phyloP scores from a whole-genome alignment of 2,797 vertebrate genomes.

The Sebastes minor region DNA sequence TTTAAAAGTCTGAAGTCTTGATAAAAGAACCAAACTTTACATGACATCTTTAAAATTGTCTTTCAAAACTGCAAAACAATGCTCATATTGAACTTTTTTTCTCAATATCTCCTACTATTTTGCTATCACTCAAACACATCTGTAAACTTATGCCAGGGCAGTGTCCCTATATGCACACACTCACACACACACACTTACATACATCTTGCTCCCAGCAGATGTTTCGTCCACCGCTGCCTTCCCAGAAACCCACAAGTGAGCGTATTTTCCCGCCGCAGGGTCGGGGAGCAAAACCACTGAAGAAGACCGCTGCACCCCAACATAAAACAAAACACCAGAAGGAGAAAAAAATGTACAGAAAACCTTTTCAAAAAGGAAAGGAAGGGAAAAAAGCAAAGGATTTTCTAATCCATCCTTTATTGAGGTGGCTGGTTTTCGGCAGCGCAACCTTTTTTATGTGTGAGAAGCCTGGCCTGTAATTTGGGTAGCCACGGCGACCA shows the following conservation, averaged over 20 bases:
- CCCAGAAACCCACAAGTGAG: constrained; percentile 88
- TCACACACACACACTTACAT: constrained; percentile 46
- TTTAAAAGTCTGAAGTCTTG: background rate
- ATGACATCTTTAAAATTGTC: background rate
- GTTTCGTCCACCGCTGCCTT: constrained; percentile 85
- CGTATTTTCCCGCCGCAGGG: constrained; percentile 86
- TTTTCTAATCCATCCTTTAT: constrained; percentile 91
- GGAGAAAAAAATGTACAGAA: constrained; percentile 80
- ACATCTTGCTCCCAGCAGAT: constrained; percentile 86
- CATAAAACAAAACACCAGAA: constrained; percentile 87
- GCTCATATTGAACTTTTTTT: constrained; percentile 12
- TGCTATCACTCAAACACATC: constrained; percentile 52
- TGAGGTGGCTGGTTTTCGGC: constrained; percentile 88
- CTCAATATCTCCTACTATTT: constrained; percentile 27
- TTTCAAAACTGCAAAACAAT: background rate
- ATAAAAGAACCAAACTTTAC: background rate
- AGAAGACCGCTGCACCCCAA: constrained; percentile 85
- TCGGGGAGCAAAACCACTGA: constrained; percentile 86
- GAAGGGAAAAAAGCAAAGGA: constrained; percentile 83
- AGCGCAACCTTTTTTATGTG: constrained; percentile 88
- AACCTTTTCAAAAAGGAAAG: constrained; percentile 79
- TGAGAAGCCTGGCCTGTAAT: constrained; percentile 88
- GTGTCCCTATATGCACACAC: constrained; percentile 45
- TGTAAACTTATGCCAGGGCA: constrained; percentile 60
- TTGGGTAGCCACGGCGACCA: constrained; percentile 85